phyloP scores from a whole-genome alignment of 2,113 vertebrate genomes.

The Origma solitaria region DNA sequence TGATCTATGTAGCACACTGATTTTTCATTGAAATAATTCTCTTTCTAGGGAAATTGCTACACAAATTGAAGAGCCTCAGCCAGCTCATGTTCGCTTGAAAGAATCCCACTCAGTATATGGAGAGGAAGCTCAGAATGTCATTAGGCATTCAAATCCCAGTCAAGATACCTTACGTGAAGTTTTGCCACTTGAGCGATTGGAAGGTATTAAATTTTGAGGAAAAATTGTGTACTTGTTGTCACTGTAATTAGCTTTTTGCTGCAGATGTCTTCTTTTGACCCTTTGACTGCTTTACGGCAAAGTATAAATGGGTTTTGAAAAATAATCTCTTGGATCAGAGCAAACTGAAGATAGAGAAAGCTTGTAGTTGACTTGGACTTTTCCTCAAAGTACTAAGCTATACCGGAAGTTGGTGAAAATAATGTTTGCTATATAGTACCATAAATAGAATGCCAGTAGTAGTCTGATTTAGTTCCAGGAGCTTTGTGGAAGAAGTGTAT shows the following conservation, averaged over 20 bases:
- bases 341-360: background rate
- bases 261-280: background rate
- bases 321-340: background rate
- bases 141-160: background rate
- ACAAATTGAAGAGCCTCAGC: slow-evolving; percentile 69
- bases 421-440: background rate
- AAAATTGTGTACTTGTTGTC: background rate
- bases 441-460: background rate
- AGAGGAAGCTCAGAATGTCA: background rate
- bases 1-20: background rate
- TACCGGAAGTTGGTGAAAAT: background rate
- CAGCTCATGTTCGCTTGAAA: slow-evolving; percentile 52
- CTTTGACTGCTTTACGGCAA: background rate
- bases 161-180: background rate
- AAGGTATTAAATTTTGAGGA: slow-evolving; percentile 52
- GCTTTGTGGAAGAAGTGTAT: background rate
- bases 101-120: background rate
- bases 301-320: background rate
- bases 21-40: slow-evolving; percentile 4
- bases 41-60: slow-evolving; percentile 71
- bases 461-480: background rate
- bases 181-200: slow-evolving; percentile 2
- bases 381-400: background rate
- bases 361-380: background rate
- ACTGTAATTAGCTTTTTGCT: background rate